Base-by-base conservation (phyloP, 2,888 invertebrate species). In the Augochlorella aurata region DNA sequence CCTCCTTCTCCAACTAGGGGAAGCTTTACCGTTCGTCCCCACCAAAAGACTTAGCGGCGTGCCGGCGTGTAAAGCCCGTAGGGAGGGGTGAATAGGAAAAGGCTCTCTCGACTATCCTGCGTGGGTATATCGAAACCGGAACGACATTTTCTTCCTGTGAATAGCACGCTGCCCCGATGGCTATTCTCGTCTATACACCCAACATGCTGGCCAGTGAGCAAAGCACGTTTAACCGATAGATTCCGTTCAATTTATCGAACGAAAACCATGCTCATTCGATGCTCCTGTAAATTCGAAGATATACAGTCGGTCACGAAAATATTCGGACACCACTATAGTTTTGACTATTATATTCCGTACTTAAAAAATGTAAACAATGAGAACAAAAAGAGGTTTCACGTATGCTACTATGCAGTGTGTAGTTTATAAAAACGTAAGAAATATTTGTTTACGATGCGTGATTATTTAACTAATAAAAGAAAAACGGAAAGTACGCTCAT, bases 71-170 rank as follows among this genome's bases (percentile, higher is more conserved):
- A 77, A 72, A 73, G 45, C 66, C n/a, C 38, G 45, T 10, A 29
- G 75, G 73, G 82, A 67, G 75, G 79, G 73, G 70, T 70, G 82
- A 75, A 82, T 78, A 75, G 82, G 78, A 83, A 83, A 85, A 79
- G 88, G 89, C 87, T 85, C 83, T 85, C 81, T 58, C 66, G 52
- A 70, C 75, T 75, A 82, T 84, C 79, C 71, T 79, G 77, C 74
- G 70, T 82, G 73, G 74, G 58, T 81, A 77, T 81, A 81, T 65
- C 71, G 50, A 74, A 74, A 65, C 71, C 63, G 77, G 54, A 58
- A 81, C 69, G 75, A 69, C 77, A 83, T 79, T 83, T 82, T 78
- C 79, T 78, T 82, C 71, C 16, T 50, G 66, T 18, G 52, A 67
- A 66, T 67, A 44, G 63, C 74, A 52, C 38, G 54, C 65, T 65